Evolutionary conservation across 1,140 invertebrate species (phyloP).

Genomic region (Ganaspis sp.): DNA sequence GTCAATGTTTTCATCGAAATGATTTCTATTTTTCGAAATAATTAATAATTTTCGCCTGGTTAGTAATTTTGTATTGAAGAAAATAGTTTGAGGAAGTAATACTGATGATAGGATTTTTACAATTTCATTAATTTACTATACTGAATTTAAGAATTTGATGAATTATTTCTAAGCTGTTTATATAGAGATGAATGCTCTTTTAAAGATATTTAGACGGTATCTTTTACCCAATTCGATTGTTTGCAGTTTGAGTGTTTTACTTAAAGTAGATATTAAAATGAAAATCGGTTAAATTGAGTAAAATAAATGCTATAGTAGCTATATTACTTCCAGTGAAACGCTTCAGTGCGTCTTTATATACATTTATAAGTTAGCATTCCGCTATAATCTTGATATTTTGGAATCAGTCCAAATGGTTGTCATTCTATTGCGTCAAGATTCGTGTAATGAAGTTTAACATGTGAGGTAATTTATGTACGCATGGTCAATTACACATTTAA

Average conservation of each 20-base stretch:
- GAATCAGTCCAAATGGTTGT: not conserved
- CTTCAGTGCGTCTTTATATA: not conserved
- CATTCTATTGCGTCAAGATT: slow-evolving; percentile 10
- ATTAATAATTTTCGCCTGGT: too few relatives aligned
- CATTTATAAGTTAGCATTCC: not conserved
- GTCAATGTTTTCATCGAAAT: too few relatives aligned
- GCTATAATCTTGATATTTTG: slow-evolving; percentile 23
- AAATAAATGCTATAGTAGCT: not conserved
- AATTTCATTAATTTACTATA: too few relatives aligned
- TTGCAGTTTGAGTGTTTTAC: not conserved
- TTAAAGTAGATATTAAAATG: not conserved
- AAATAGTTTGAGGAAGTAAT: too few relatives aligned
- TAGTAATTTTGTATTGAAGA: too few relatives aligned
- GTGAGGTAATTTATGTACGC: slow-evolving; percentile 9
- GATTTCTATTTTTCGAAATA: too few relatives aligned
- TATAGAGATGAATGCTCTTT: too few relatives aligned
- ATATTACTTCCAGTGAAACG: not conserved
- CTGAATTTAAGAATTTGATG: too few relatives aligned
- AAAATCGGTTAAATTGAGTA: not conserved
- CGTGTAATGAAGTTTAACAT: slow-evolving; percentile 1
- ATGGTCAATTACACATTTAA: not conserved
- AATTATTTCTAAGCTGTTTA: too few relatives aligned
- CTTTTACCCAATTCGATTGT: too few relatives aligned
- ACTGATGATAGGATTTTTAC: too few relatives aligned
- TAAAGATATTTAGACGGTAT: too few relatives aligned